Conservation (phyloP, 2,888 invertebrate species). For the Tethea ocularis region DNA sequence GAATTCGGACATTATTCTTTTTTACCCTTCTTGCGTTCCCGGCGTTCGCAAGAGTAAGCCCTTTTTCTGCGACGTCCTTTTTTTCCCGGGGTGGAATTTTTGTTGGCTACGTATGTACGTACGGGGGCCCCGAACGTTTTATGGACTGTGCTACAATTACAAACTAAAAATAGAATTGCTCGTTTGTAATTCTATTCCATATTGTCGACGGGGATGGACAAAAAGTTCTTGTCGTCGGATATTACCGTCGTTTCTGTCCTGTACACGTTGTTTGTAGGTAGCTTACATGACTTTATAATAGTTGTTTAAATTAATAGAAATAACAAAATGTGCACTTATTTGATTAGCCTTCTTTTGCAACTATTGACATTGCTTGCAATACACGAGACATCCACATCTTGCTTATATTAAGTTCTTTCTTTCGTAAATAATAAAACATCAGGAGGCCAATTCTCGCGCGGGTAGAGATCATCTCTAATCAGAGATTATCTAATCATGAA, state of each 20-base stretch:
- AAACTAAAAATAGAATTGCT: constrained; percentile 80
- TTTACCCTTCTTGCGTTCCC: constrained; percentile 83
- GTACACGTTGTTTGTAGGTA: constrained; percentile 15
- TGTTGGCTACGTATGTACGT: constrained; percentile 55
- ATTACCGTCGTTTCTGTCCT: constrained; percentile 31
- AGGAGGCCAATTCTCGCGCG: too few species aligned
- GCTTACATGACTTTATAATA: constrained; percentile 6
- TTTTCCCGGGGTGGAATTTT: constrained; percentile 74
- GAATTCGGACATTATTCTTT: constrained; percentile 85
- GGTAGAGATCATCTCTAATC: too few species aligned
- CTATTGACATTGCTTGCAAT: neutral
- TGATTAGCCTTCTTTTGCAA: neutral
- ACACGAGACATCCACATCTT: neutral
- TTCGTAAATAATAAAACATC: too few species aligned
- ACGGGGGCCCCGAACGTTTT: constrained; percentile 62
- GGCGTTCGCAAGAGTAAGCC: constrained; percentile 80
- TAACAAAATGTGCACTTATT: constrained; percentile 3
- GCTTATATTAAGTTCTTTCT: neutral
- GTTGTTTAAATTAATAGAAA: constrained; percentile 10
- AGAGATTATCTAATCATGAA: too few species aligned
- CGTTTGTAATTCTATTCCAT: constrained; percentile 73
- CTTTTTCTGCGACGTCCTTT: constrained; percentile 82
- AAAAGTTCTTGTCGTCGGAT: constrained; percentile 44
- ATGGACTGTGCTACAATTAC: constrained; percentile 81
- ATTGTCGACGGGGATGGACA: constrained; percentile 55